Conservation (phyloP, 2,797 vertebrate genomes). For the Eulemur coronatus region DNA sequence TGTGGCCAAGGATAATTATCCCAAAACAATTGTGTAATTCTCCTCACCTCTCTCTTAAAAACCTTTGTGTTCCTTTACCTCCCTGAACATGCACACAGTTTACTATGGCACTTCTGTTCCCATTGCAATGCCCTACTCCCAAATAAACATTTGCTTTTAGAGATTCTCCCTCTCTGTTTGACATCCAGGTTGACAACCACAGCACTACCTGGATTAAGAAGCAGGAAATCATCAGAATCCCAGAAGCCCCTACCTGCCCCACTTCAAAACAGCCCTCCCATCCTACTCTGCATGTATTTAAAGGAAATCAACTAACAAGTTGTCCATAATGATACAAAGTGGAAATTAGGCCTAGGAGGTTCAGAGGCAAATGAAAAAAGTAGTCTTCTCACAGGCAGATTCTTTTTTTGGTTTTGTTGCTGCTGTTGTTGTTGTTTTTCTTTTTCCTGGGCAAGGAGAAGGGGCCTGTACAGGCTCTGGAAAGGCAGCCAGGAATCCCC, state of each 20-base stretch:
- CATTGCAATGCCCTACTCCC: not conserved
- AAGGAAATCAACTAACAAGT: not conserved
- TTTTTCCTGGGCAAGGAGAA: too few relatives aligned
- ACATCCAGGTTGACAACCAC: too few relatives aligned
- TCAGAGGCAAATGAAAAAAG: not conserved
- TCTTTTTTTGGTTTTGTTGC: too few relatives aligned
- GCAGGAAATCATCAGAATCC: accelerated
- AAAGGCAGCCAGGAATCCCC: too few relatives aligned
- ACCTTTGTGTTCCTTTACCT: not conserved
- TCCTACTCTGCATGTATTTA: not conserved
- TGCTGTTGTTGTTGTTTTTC: too few relatives aligned
- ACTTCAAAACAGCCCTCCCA: not conserved
- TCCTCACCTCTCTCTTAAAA: not conserved
- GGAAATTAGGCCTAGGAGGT: not conserved
- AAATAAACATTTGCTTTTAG: not conserved
- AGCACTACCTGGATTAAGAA: not conserved
- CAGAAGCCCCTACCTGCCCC: accelerated
- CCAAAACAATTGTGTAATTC: not conserved
- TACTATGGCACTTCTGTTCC: not conserved
- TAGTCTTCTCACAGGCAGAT: too few relatives aligned
- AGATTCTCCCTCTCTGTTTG: too few relatives aligned
- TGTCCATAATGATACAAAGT: not conserved
- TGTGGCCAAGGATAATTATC: not conserved
- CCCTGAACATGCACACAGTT: not conserved
- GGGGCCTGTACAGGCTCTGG: too few relatives aligned